Evolutionary conservation across 2,113 vertebrate genomes (phyloP).

Genomic region (Mugil cephalus): DNA sequence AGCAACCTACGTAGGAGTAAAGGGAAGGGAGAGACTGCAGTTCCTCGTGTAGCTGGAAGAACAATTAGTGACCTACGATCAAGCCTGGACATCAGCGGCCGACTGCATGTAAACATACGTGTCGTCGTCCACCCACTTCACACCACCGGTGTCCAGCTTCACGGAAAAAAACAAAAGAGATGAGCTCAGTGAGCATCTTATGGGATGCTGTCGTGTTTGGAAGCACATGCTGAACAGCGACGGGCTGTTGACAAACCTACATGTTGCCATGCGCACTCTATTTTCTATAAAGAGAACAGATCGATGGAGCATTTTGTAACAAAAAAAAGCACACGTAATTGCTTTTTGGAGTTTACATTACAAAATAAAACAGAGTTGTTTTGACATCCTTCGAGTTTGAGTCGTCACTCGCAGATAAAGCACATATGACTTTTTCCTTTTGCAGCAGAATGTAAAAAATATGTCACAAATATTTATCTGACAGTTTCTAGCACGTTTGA

Average conservation of each 20-base stretch:
- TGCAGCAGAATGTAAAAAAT: neutral
- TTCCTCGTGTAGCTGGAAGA: conserved; percentile 60
- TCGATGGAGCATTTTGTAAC: conserved; percentile 61
- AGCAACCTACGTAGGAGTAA: conserved; percentile 37
- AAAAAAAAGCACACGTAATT: conserved; percentile 56
- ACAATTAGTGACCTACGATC: conserved; percentile 33
- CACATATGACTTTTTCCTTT: neutral
- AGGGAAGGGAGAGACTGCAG: conserved; percentile 25
- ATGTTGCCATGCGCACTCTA: conserved; percentile 45
- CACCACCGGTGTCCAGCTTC: conserved; percentile 19
- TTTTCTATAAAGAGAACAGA: conserved; percentile 60
- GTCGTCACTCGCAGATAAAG: neutral
- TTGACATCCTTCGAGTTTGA: conserved; percentile 37
- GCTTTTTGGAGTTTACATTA: conserved; percentile 59
- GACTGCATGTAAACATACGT: neutral
- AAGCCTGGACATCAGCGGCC: conserved; percentile 2
- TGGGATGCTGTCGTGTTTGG: conserved; percentile 31
- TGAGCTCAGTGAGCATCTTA: neutral
- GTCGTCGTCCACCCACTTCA: neutral
- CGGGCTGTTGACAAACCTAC: neutral
- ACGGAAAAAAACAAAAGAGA: neutral
- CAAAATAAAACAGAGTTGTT: conserved; percentile 53
- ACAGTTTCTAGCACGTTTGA: no score
- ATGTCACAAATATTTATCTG: no score
- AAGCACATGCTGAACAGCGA: conserved; percentile 30